Evolutionary conservation across 2,113 vertebrate species (phyloP), one percentile per base, ranked within the genome.

Genomic region (Megaleporinus macrocephalus): DNA sequence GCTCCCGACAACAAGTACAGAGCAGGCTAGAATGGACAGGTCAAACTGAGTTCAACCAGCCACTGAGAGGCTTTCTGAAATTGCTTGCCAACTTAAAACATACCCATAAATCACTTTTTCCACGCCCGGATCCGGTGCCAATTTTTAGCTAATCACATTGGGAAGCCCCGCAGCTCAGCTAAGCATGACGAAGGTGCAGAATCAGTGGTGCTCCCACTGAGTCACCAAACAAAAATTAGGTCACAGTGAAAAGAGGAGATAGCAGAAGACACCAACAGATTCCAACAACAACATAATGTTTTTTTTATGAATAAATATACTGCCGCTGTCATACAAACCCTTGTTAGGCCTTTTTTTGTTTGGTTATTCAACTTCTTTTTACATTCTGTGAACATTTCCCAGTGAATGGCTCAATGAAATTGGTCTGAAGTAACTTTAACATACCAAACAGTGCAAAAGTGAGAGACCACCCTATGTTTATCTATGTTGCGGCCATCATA

Each of bases 141-240:
- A 65, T 77, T 82, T 81, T 68, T 65, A 73, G 83, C 57, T 87
- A 80, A 83, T 87, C 73, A 69, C 63, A 69, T 87, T 85, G 51
- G 33, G 81, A 80, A 71, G 81, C 49, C 72, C 81, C 72, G 73
- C 76, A 86, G 84, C 81, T 86, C 59, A 41, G 72, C 59, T n/a
- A 77, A 80, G 73, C 81, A 61, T 80, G 81, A 83, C 68, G 16
- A 51, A 69, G 70, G 24, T 49, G 76, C 59, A 78, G 65, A 85
- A 63, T 63, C 55, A 72, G 29, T 75, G 76, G 65, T 49, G 57
- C 57, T 61, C 18, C 7, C 36, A 22, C 27, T 51, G 53, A 84
- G 57, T 75, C 76, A 75, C 57, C 76, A 49, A 51, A 51, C 57
- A 49, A 81, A 65, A 65, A 68, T 66, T 57, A 73, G 74, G 53